These are phyloP conservation scores for Chamaea fasciata DNA, from an alignment of 2,113 vertebrate species.

Conservation along the genomic window DNA sequence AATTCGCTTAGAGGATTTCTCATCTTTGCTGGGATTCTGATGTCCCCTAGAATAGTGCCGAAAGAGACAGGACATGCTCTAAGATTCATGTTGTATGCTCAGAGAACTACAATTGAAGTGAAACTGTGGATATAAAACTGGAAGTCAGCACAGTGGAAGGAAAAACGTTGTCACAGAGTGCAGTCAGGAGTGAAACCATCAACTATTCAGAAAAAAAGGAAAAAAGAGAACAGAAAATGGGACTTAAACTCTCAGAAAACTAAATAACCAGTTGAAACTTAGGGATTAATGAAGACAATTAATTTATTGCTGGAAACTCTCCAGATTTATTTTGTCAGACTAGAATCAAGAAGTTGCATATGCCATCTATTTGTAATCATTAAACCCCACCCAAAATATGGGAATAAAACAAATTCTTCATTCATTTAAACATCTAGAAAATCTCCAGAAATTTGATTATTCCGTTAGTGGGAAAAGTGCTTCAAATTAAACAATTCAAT, in stretches of 20 bases:
- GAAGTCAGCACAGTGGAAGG: background rate
- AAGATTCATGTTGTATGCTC: background rate
- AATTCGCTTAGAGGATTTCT: background rate
- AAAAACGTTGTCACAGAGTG: background rate
- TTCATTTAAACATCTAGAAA: background rate
- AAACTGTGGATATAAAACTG: background rate
- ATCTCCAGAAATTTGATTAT: background rate
- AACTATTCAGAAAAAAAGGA: background rate
- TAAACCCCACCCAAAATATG: background rate
- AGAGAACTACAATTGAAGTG: background rate
- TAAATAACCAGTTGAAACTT: background rate
- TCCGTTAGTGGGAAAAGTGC: background rate
- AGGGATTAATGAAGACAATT: background rate
- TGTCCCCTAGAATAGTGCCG: rapidly evolving
- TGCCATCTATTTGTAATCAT: background rate
- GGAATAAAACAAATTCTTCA: background rate
- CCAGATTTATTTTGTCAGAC: background rate
- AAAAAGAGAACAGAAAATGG: background rate
- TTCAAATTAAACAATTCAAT: background rate
- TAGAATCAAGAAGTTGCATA: background rate
- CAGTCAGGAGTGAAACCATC: background rate
- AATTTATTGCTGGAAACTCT: background rate
- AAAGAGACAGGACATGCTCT: background rate
- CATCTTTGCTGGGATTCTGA: background rate
- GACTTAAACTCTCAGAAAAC: background rate